phyloP scores from a whole-genome alignment of 2,113 vertebrate species.

The Ictalurus furcatus region DNA sequence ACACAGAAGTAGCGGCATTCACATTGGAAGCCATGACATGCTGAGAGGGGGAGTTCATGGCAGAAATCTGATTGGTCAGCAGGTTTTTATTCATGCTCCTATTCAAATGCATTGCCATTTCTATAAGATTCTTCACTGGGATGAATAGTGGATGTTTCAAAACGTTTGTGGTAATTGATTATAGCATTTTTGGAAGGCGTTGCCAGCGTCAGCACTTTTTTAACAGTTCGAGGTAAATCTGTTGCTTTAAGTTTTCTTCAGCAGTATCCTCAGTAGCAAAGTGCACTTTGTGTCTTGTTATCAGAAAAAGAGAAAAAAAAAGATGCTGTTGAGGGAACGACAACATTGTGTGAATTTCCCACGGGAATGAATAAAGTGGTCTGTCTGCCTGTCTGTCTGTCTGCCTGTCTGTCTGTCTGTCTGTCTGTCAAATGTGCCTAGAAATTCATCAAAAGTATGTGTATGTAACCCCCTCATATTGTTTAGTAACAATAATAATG shows the following conservation, averaged over 20 bases:
- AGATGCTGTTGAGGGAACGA: no score
- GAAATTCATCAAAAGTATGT: neutral
- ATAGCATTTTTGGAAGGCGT: no score
- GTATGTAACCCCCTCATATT: no score
- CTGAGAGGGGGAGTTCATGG: neutral
- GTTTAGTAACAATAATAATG: neutral
- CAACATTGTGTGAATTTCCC: neutral
- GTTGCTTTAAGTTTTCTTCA: neutral
- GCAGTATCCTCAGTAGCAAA: neutral
- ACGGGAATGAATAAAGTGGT: neutral
- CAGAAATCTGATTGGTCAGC: neutral
- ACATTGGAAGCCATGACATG: neutral
- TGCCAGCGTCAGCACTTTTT: neutral
- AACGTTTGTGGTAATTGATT: no score
- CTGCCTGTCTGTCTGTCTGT: neutral
- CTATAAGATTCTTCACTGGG: no score
- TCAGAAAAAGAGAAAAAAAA: no score
- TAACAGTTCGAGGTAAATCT: neutral
- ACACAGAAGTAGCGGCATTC: neutral
- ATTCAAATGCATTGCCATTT: no score
- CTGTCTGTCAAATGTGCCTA: neutral
- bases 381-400: neutral
- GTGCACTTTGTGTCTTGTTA: no score
- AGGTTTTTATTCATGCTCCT: neutral
- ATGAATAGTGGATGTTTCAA: no score